These are phyloP conservation scores for Neolamprologus hecqui DNA, from an alignment of 2,113 vertebrate species.

Conservation along the genomic window DNA sequence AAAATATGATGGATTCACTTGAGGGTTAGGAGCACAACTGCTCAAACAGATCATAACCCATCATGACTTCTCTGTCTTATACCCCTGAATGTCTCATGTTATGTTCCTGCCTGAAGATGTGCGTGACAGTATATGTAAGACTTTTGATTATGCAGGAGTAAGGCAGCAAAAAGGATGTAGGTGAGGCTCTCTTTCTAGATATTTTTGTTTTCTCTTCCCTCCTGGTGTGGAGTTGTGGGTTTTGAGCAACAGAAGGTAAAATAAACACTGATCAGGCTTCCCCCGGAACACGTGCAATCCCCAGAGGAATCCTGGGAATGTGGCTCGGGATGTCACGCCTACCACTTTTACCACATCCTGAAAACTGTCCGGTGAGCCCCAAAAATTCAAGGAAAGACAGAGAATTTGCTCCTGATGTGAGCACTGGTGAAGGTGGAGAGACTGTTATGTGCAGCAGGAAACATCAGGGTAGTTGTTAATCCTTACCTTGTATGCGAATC, in stretches of 20 bases:
- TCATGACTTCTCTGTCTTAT: neutral
- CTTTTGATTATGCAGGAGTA: neutral
- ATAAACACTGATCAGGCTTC: constrained; percentile 69
- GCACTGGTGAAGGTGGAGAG: neutral
- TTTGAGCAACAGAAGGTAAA: constrained; percentile 71
- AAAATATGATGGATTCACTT: neutral
- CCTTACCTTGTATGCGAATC: constrained; percentile 83
- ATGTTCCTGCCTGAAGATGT: neutral
- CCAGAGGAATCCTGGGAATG: constrained; percentile 67
- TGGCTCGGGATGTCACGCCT: constrained; percentile 44
- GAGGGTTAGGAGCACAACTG: neutral
- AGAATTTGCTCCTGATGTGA: neutral
- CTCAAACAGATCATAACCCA: neutral
- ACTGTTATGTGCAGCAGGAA: neutral
- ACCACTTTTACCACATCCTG: constrained; percentile 67
- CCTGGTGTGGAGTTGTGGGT: constrained; percentile 51
- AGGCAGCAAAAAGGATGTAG: constrained; percentile 52
- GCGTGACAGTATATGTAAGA: neutral
- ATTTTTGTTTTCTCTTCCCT: constrained; percentile 65
- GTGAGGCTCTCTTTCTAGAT: constrained; percentile 54
- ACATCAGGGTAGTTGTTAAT: neutral
- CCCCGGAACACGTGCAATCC: constrained; percentile 63
- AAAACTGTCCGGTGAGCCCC: constrained; percentile 24
- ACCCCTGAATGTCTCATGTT: neutral
- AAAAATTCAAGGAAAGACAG: neutral